Base-by-base conservation (phyloP, 2,888 invertebrate species). In the Rhagonycha lutea region DNA sequence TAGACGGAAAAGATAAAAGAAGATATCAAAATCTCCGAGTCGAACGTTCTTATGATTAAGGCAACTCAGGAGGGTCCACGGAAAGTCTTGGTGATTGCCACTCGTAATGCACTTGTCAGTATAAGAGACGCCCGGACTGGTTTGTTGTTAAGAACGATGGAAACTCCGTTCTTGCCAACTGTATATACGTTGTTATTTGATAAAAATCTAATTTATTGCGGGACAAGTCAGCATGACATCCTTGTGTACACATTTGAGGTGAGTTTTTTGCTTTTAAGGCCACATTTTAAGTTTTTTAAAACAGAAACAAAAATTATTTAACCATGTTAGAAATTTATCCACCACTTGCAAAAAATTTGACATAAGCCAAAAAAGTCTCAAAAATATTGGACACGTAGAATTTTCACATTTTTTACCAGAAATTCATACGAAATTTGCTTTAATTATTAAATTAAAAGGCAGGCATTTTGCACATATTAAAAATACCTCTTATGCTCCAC, bases 181-280 rank as follows among this genome's bases (percentile, higher is more conserved):
- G 93, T 94, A 0, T 95, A 94, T 83, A 92, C 93, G 8, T 85
- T 95, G 73, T 87, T 94, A n/a, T 90, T 92, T 80, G 90, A 92
- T 81, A 90, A 92, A 60, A 92, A 91, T 72, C 90, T 92, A 77
- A 90, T 95, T n/a, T 95, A 92, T 85, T 95, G 94, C 82, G 95
- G 95, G 7, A 94, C 95, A 0, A 93, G 92, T 83, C 91, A 90
- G 79, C 91, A 92, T 79, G 91, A 92, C 82, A 92, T 95, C 85
- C 90, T 92, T 76, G 92, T 92, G n/a, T 93, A 92, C 84, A 93
- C 94, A 86, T 95, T 94, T 87, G 89, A 91, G 81, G 95, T 95
- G 83, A 91, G 92, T 91, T 78, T 67, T 32, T 32, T 24, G 14
- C 7, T 7, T 14, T 4, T 62, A 67, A 18, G 18, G 18, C n/a